These are phyloP conservation scores for Mechanitis messenoides DNA, from an alignment of 2,888 invertebrate genomes.

Conservation along the genomic window DNA sequence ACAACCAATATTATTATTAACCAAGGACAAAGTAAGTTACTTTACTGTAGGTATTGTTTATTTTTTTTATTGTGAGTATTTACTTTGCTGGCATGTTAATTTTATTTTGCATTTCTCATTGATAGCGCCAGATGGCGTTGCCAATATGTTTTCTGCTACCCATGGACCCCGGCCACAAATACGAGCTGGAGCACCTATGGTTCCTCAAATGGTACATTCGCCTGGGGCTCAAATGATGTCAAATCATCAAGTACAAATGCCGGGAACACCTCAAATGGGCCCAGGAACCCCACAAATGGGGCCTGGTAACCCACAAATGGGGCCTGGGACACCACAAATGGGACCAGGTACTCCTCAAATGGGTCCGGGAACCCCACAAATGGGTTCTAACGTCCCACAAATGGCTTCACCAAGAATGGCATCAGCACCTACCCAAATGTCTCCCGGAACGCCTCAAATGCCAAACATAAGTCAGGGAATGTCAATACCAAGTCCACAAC, in stretches of 20 bases:
- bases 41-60: constrained; percentile 21
- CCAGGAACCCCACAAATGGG: constrained; percentile 51
- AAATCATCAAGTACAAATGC: constrained; percentile 29
- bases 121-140: constrained; percentile 70
- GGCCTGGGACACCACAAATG: constrained; percentile 47
- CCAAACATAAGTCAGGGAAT: constrained; percentile 62
- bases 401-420: constrained; percentile 67
- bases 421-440: constrained; percentile 65
- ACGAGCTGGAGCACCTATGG: constrained; percentile 52
- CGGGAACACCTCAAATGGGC: constrained; percentile 45
- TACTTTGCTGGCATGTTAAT: constrained; percentile 50
- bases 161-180: constrained; percentile 59
- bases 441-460: constrained; percentile 66
- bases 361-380: constrained; percentile 44
- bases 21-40: constrained; percentile 64
- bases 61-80: constrained; percentile 36
- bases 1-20: constrained; percentile 68
- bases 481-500: constrained; percentile 60
- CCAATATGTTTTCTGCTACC: constrained; percentile 66
- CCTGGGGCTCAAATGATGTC: constrained; percentile 42
- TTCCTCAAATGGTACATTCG: constrained; percentile 48
- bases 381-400: constrained; percentile 55
- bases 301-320: constrained; percentile 50
- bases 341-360: constrained; percentile 42
- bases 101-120: constrained; percentile 58